phyloP scores from a whole-genome alignment of 2,888 invertebrate species.

The Parthenolecanium corni region DNA sequence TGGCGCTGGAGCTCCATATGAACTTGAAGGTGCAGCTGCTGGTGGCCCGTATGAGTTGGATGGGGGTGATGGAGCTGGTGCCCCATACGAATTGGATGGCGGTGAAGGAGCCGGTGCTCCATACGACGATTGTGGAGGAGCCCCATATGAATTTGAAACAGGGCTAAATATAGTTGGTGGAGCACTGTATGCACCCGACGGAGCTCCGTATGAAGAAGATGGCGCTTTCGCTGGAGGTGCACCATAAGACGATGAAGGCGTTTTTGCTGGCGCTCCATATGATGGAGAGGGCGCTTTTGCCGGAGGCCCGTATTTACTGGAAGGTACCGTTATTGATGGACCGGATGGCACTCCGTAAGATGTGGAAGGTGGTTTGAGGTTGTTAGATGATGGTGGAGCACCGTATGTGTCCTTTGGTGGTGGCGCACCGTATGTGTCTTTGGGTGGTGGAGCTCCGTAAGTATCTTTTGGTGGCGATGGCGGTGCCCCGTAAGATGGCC shows the following conservation, averaged over 20 bases:
- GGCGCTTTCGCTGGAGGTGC: constrained; percentile 28
- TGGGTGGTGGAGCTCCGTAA: constrained; percentile 31
- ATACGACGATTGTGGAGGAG: constrained; percentile 30
- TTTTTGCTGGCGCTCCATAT: constrained; percentile 6
- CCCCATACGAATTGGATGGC: constrained; percentile 27
- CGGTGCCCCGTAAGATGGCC: not conserved
- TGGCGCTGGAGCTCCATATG: constrained; percentile 15
- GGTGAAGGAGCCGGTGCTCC: constrained; percentile 25
- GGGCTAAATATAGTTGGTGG: constrained; percentile 19
- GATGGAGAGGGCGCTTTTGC: constrained; percentile 22
- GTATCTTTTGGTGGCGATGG: constrained; percentile 34
- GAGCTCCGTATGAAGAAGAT: constrained; percentile 16
- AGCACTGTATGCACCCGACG: constrained; percentile 25
- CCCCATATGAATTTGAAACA: constrained; percentile 6
- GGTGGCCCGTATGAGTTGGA: constrained; percentile 25
- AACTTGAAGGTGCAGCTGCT: constrained; percentile 9
- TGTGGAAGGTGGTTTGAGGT: constrained; percentile 15
- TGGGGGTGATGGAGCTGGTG: constrained; percentile 4
- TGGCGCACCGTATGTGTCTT: not conserved
- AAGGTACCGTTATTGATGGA: constrained; percentile 31
- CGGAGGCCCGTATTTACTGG: not conserved
- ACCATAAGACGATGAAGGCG: constrained; percentile 29
- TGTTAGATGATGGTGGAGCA: constrained; percentile 33
- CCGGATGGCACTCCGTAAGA: constrained; percentile 23
- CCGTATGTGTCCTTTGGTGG: constrained; percentile 34